Base-by-base conservation (phyloP, 2,888 invertebrate genomes). In the Rhagium mordax region DNA sequence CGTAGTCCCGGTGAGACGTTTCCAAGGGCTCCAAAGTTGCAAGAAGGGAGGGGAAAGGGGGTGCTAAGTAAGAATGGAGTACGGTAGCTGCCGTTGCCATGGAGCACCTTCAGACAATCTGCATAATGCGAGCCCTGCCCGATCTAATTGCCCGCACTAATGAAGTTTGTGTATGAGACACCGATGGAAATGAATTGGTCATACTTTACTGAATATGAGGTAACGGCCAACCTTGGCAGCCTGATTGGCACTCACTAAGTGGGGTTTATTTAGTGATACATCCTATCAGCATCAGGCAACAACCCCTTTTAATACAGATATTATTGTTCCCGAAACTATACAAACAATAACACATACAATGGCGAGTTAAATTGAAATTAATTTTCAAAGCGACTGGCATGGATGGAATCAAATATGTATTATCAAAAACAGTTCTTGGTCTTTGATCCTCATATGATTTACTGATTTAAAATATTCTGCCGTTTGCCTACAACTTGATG, bases 81-180 rank as follows among this genome's bases (percentile, higher is more conserved):
- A 69, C 71, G 66, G 68, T 51, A 64, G 67, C 21, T 62, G 74
- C 49, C 77, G 82, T 80, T 82, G 81, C 82, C 79, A 79, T 80
- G 81, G 78, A 80, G 77, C 78, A 80, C 78, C 77, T 79, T 78
- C 68, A 77, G 78, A 80, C 78, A 79, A 83, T 82, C 80, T 82
- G 82, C 82, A 83, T 83, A 83, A 83, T 82, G 82, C 80, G 76
- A 77, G 70, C 72, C 70, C 72, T 78, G 78, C 75, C 70, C 49
- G 59, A 64, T 77, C 81, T 84, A 83, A 84, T 83, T 83, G 83
- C 82, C 78, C 74, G 74, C 81, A 78, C 81, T 84, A 84, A 84
- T 84, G 84, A 84, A 83, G 82, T 83, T 82, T 84, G 84, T 83
- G 82, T 83, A 81, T 79, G 80, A 82, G 81, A 81, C 81, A 81